These are phyloP conservation scores for Hirtodrosophila trivittata DNA, from an alignment of 2,888 invertebrate species.

Conservation along the genomic window DNA sequence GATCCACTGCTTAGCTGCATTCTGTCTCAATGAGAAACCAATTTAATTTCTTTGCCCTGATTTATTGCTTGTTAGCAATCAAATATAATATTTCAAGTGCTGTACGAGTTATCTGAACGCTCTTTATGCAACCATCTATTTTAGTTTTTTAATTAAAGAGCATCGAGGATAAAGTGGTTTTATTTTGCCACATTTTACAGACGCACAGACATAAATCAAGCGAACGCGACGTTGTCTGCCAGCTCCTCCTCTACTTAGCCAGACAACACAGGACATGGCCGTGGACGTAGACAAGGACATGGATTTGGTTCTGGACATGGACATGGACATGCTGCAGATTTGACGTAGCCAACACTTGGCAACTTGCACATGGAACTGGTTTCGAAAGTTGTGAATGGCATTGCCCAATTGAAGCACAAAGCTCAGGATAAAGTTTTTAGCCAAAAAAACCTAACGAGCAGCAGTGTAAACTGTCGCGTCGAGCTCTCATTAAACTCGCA, in stretches of 20 bases:
- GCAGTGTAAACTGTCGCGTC: slow-evolving; percentile 59
- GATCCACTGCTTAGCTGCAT: too few species aligned
- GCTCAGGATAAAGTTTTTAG: slow-evolving; percentile 47
- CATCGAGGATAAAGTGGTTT: slow-evolving; percentile 12
- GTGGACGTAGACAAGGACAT: slow-evolving; percentile 34
- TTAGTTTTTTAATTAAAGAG: slow-evolving; percentile 70
- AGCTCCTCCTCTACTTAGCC: neutral
- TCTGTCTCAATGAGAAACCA: neutral
- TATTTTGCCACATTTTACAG: slow-evolving; percentile 3
- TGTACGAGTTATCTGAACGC: slow-evolving; percentile 58
- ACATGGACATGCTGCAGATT: slow-evolving; percentile 43
- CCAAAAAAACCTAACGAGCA: slow-evolving; percentile 58
- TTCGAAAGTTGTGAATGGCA: slow-evolving; percentile 56
- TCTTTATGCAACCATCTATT: slow-evolving; percentile 57
- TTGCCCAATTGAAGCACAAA: slow-evolving; percentile 12
- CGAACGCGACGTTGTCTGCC: neutral
- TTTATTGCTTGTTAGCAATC: slow-evolving; percentile 64
- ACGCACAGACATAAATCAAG: slow-evolving; percentile 12
- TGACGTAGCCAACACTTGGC: slow-evolving; percentile 45
- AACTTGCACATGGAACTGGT: slow-evolving; percentile 26
- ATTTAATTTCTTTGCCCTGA: slow-evolving; percentile 30
- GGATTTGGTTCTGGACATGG: slow-evolving; percentile 11
- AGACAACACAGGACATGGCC: slow-evolving; percentile 54
- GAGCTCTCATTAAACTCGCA: slow-evolving; percentile 60
- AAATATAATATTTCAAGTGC: slow-evolving; percentile 49